Percentiles rank a stretch among this genome's conserved stretches.
These are phyloP conservation scores for Hyposoter didymator DNA, from an alignment of 2,888 invertebrate genomes.

Conservation along the genomic window DNA sequence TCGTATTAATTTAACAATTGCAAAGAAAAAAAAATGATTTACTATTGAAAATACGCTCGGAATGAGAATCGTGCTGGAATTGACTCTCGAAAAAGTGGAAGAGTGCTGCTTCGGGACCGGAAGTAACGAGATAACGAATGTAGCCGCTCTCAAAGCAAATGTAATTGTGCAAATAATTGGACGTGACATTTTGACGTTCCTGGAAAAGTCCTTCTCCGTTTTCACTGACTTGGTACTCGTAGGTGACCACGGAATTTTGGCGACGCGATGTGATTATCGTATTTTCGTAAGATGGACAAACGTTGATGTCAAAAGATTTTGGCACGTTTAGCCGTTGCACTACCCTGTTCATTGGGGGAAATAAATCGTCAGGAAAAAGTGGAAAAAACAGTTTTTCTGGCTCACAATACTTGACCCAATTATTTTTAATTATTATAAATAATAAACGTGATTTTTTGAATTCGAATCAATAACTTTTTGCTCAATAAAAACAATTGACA, in stretches of 20 bases:
- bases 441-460: too few relatives aligned
- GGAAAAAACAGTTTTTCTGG: neutral
- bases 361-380: neutral
- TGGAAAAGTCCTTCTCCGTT: slow-evolving; percentile 66
- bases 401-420: neutral
- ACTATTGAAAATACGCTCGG: slow-evolving; percentile 74
- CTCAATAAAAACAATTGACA: neutral
- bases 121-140: slow-evolving; percentile 74
- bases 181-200: slow-evolving; percentile 69
- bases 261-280: slow-evolving; percentile 68
- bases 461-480: neutral
- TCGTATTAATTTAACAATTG: neutral
- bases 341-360: slow-evolving; percentile 66
- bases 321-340: slow-evolving; percentile 64
- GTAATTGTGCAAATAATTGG: slow-evolving; percentile 71
- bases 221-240: slow-evolving; percentile 71
- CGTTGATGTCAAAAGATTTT: slow-evolving; percentile 68
- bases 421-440: neutral
- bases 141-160: slow-evolving; percentile 79
- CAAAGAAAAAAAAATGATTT: slow-evolving; percentile 24
- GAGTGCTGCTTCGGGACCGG: slow-evolving; percentile 73
- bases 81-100: slow-evolving; percentile 72
- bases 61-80: slow-evolving; percentile 70
- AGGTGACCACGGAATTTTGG: slow-evolving; percentile 70
- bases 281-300: slow-evolving; percentile 71